Base-by-base conservation (phyloP, 2,888 invertebrate genomes). In the Dynastes grantii region DNA sequence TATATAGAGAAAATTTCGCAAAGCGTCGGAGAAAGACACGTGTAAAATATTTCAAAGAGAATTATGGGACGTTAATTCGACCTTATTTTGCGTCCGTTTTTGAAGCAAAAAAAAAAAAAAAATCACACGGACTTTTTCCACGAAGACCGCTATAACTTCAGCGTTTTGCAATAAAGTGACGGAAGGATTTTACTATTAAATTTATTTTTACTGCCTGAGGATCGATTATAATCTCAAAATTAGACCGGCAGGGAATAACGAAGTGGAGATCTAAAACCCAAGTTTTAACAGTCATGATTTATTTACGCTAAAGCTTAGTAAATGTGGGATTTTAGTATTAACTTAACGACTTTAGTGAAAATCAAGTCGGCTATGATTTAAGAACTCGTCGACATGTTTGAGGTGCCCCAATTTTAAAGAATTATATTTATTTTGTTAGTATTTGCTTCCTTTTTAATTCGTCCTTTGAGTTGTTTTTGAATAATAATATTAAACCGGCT, bases 21-120 rank as follows among this genome's bases (percentile, higher is more conserved):
- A 55, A 45, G 45, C 11, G 11, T 45, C 45, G 8, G 8, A 8
- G 45, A 67, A 67, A 45, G 65, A n/a, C 40, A 67, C 45, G 65
- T 45, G 65, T 67, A 40, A 37, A 67, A 67, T 67, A 68, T 68
- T 53, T 68, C 5, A 68, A 68, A 51, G 6, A 68, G 68, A 68
- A 68, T 68, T 68, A 68, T 51, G 8, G 29, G 27, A 2, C 51
- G 68, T 68, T 68, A 68, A 51, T 68, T 68, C 49, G 68, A 68
- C 68, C 68, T 68, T 68, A n/a, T 68, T 68, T 22, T 22, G 65
- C 22, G 51, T 22, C 51, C 9, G 45, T 51, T 51, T 68, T 27
- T 68, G 29, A 51, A 49, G 51, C 27, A 29, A 29, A 58, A 49
- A 68, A 68, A 16, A 32, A 53, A 49, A 68, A 68, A 53, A 51